Percentiles rank a stretch among this genome's conserved stretches.
Conservation (phyloP, 2,113 vertebrate genomes). For the Amblyopsis rosae region DNA sequence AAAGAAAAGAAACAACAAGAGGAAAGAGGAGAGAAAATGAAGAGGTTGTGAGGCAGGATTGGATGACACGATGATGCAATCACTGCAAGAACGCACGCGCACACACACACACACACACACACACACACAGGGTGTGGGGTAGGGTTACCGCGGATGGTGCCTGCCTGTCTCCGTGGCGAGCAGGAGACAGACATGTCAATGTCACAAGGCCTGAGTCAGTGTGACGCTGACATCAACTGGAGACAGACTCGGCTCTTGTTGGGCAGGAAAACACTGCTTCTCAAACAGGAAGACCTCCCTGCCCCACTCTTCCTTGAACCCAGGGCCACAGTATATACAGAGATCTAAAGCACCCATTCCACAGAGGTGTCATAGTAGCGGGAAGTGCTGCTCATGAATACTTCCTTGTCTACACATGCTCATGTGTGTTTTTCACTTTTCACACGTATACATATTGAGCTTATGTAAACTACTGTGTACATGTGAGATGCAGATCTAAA, state of each 20-base stretch:
- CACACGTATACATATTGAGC: too few species aligned
- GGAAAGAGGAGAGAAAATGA: background rate
- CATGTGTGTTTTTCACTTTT: too few species aligned
- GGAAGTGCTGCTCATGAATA: too few species aligned
- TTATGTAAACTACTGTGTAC: too few species aligned
- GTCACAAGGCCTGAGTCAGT: constrained; percentile 58
- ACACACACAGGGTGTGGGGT: constrained; percentile 20
- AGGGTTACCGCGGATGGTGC: constrained; percentile 65
- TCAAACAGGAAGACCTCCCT: background rate
- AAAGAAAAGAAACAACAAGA: background rate
- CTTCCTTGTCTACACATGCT: too few species aligned
- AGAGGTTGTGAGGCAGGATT: constrained; percentile 14
- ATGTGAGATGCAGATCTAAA: too few species aligned
- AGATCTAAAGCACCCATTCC: too few species aligned
- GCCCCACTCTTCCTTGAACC: background rate
- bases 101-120: constrained; percentile 1
- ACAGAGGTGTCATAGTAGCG: too few species aligned
- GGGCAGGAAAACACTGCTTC: constrained; percentile 1
- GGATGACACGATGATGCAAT: constrained; percentile 59
- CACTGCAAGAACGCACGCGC: constrained; percentile 40
- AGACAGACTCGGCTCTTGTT: constrained; percentile 40
- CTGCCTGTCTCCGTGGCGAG: constrained; percentile 58
- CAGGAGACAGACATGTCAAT: constrained; percentile 58
- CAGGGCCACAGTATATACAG: too few species aligned
- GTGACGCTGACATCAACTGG: constrained; percentile 32